Conservation (phyloP, 2,113 vertebrate genomes). For the Cervus canadensis region DNA sequence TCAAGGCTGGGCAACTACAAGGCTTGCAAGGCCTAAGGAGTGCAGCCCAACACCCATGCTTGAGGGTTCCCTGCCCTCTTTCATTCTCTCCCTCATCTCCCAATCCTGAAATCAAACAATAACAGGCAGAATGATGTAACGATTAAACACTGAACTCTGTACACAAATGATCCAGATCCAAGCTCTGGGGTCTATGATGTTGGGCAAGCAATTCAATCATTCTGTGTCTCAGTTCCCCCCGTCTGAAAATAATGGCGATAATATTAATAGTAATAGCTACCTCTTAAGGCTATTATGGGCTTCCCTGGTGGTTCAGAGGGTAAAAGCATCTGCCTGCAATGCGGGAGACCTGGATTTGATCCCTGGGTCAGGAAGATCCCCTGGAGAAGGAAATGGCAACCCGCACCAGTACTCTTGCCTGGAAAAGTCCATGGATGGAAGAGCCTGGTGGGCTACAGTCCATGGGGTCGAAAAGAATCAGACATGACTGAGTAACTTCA, state of each 20-base stretch:
- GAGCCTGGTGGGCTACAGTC: not conserved
- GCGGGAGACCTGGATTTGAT: accelerated
- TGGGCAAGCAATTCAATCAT: not conserved
- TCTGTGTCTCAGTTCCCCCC: not conserved
- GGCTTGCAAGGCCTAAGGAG: not conserved
- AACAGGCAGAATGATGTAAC: not conserved
- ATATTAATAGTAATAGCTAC: not conserved
- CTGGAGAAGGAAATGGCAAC: not conserved
- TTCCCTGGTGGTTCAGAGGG: not conserved
- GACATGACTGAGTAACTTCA: not conserved
- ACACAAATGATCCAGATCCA: not conserved
- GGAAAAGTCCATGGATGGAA: not conserved
- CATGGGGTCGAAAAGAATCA: not conserved
- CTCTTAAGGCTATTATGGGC: not conserved
- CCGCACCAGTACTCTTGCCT: not conserved
- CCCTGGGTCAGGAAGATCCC: not conserved
- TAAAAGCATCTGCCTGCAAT: not conserved
- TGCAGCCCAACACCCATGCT: not conserved
- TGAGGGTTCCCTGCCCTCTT: not conserved
- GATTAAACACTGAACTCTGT: not conserved
- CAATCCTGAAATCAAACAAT: not conserved
- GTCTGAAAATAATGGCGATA: not conserved
- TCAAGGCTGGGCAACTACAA: not conserved
- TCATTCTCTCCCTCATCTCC: not conserved
- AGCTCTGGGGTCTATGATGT: not conserved